Percentiles rank a stretch among this genome's conserved stretches.
Conservation (phyloP, 2,797 vertebrate species). For the Centroberyx gerrardi region DNA sequence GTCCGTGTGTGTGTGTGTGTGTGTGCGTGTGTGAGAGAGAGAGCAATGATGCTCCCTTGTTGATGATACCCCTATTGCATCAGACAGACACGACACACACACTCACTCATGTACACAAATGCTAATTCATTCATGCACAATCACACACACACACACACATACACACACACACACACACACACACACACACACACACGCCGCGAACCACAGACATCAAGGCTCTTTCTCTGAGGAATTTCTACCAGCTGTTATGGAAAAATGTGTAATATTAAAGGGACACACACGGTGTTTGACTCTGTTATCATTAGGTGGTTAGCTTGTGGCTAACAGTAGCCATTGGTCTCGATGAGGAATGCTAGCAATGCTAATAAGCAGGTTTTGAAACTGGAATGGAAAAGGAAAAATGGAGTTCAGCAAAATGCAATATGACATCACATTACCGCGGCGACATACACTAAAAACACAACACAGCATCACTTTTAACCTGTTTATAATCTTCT, state of each 20-base stretch:
- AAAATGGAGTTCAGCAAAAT: no score
- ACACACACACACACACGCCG: conserved; percentile 2
- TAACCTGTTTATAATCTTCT: no score
- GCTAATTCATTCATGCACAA: conserved; percentile 23
- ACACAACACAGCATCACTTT: no score
- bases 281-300: conserved; percentile 12
- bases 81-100: conserved; percentile 42
- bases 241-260: conserved; percentile 54
- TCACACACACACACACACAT: conserved; percentile 11
- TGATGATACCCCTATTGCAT: conserved; percentile 58
- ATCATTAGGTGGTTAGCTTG: conserved; percentile 30
- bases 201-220: conserved; percentile 34
- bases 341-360: conserved; percentile 18
- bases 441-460: no score
- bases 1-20: background rate
- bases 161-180: conserved; percentile 14
- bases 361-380: background rate
- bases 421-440: no score
- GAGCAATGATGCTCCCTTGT: conserved; percentile 33
- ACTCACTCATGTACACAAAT: conserved; percentile 11
- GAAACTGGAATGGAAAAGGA: no score
- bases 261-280: conserved; percentile 34
- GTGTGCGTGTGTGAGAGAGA: conserved; percentile 5
- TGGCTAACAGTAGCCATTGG: conserved; percentile 26
- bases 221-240: conserved; percentile 42